phyloP scores from a whole-genome alignment of 2,797 vertebrate species.

The Myotis pilosus region DNA sequence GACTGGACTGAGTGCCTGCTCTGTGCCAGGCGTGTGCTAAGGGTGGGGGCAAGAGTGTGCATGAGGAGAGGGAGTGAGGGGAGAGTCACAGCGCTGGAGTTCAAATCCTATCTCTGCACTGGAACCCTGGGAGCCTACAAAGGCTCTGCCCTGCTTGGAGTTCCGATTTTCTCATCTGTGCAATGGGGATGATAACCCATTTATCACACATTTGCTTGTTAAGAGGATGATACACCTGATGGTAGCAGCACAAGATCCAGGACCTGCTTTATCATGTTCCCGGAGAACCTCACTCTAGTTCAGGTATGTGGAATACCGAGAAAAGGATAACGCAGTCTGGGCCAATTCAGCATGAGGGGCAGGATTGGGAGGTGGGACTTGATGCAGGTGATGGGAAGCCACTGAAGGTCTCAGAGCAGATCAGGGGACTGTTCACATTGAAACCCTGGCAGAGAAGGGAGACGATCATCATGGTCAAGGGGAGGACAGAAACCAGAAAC shows the following conservation, averaged over 20 bases:
- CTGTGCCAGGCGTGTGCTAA: not conserved
- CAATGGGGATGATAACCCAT: not conserved
- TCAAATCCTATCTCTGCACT: not conserved
- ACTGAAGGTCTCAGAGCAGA: not conserved
- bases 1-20: fast-evolving
- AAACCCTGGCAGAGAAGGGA: not conserved
- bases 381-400: not conserved
- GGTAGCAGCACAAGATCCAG: not conserved
- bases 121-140: not conserved
- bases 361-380: not conserved
- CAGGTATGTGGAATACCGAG: not conserved
- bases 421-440: not conserved
- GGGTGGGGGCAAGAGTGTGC: no score
- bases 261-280: not conserved
- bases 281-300: not conserved
- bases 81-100: not conserved
- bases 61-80: not conserved
- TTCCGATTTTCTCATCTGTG: not conserved
- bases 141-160: not conserved
- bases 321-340: not conserved
- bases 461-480: not conserved
- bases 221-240: not conserved
- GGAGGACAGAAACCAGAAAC: not conserved
- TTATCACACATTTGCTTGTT: not conserved
- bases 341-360: not conserved